Evolutionary conservation across 2,797 vertebrate species (phyloP), one percentile per base, ranked within the genome.

Genomic region (Erpetoichthys calabaricus): DNA sequence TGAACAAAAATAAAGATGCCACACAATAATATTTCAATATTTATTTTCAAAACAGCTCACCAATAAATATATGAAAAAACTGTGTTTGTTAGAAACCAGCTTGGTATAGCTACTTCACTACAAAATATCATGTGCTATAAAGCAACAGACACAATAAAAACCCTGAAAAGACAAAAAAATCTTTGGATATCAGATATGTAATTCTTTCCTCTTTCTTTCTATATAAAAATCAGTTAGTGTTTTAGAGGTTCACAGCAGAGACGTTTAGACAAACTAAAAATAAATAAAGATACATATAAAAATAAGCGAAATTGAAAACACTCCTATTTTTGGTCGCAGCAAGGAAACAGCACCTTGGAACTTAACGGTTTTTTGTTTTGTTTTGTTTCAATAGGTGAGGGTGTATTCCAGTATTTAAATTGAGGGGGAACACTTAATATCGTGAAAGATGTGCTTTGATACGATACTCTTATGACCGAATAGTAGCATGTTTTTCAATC

Each of bases 41-140:
- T 86, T 90, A 89, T 88, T 90, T 89, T 81, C 82, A 90, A 92
- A 92, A 91, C 87, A 84, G 89, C 68, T 81, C 75, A 89, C 89
- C 87, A 83, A 81, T 80, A 74, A 81, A 86, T 83, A 90, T 93
- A 88, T 89, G 86, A 93, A 93, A 25, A 82, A 89, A 88, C 80
- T 81, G 78, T 74, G 77, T 91, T 78, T 73, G 83, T 88, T 91
- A 94, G 83, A 93, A 92, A 91, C 86, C 85, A 89, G 87, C 80
- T 82, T 85, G 68, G 60, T 58, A 76, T 80, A 70, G 88, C 82
- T 89, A 85, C 88, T 87, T 86, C 88, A 91, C 88, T 92, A 92
- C 90, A 92, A 94, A 92, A 92, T 89, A 92, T 85, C 84, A 79
- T 90, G 87, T 91, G 84, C 88, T 85, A 91, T 88, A 91, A 91